Evolutionary conservation across 2,888 invertebrate species (phyloP).

Genomic region (Stomorhina lunata): DNA sequence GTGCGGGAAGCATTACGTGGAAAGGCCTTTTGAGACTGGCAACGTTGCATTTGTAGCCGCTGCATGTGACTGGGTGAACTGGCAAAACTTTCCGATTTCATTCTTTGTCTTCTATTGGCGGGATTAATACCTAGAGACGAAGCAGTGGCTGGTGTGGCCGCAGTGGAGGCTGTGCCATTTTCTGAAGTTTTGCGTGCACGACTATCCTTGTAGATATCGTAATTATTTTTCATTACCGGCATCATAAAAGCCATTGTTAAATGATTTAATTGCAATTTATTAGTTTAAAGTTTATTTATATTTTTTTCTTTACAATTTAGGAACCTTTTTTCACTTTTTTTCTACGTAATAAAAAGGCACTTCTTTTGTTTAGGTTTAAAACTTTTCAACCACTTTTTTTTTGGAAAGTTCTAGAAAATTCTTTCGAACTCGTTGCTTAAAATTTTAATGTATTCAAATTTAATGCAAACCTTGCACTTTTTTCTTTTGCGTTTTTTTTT

Average conservation of each 20-base stretch:
- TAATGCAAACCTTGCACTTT: constrained; percentile 29
- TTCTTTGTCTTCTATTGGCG: constrained; percentile 81
- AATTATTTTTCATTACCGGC: constrained; percentile 96
- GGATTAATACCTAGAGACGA: constrained; percentile 81
- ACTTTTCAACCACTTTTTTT: constrained; percentile 30
- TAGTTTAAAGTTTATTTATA: neutral
- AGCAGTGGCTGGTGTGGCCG: constrained; percentile 84
- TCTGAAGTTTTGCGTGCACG: constrained; percentile 89
- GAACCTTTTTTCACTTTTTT: constrained; percentile 25
- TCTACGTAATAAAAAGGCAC: constrained; percentile 46
- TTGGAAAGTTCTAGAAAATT: constrained; percentile 34
- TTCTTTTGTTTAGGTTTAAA: constrained; percentile 13
- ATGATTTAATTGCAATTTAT: constrained; percentile 32
- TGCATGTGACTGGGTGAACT: constrained; percentile 81
- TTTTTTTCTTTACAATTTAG: neutral
- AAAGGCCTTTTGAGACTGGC: constrained; percentile 82
- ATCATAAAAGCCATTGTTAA: constrained; percentile 94
- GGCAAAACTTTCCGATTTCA: constrained; percentile 80
- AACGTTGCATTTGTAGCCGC: constrained; percentile 79
- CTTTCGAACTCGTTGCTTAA: neutral
- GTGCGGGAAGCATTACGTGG: constrained; percentile 83
- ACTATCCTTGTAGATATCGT: constrained; percentile 92
- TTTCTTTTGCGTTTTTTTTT: too few relatives aligned
- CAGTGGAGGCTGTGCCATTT: constrained; percentile 76
- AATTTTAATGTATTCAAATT: neutral